phyloP scores from a whole-genome alignment of 2,797 vertebrate genomes.

The Microtus agrestis region DNA sequence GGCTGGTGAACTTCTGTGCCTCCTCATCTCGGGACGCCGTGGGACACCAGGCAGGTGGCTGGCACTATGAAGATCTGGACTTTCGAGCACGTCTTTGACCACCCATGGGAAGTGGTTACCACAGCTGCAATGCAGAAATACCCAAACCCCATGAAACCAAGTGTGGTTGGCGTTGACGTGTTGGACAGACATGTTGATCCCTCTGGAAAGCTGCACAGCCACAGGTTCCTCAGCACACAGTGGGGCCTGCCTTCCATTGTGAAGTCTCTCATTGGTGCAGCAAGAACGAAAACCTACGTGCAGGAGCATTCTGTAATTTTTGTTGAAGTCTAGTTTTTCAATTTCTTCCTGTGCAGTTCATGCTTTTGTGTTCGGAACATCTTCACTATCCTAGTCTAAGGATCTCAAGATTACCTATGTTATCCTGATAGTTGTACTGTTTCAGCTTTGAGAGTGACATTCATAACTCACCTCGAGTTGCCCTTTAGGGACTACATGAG shows the following conservation, averaged over 20 bases:
- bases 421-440: not conserved
- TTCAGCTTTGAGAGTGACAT: not conserved
- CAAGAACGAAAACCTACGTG: no score
- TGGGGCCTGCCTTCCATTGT: no score
- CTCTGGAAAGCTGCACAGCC: no score
- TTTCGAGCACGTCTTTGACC: slow-evolving; percentile 95
- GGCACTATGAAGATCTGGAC: slow-evolving; percentile 96
- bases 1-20: slow-evolving; percentile 3
- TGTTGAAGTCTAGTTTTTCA: not conserved
- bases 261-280: no score
- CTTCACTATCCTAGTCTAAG: not conserved
- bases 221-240: no score
- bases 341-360: not conserved
- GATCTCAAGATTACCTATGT: not conserved
- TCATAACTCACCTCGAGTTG: not conserved
- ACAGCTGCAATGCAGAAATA: no score
- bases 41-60: not conserved
- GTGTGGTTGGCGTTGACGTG: no score
- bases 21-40: not conserved
- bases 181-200: no score
- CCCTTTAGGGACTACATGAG: not conserved
- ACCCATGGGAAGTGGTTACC: no score
- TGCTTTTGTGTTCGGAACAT: not conserved
- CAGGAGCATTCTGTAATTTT: not conserved
- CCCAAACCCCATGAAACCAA: no score